Base-by-base conservation (phyloP, 2,797 vertebrate genomes). In the Cirrhinus mrigala region DNA sequence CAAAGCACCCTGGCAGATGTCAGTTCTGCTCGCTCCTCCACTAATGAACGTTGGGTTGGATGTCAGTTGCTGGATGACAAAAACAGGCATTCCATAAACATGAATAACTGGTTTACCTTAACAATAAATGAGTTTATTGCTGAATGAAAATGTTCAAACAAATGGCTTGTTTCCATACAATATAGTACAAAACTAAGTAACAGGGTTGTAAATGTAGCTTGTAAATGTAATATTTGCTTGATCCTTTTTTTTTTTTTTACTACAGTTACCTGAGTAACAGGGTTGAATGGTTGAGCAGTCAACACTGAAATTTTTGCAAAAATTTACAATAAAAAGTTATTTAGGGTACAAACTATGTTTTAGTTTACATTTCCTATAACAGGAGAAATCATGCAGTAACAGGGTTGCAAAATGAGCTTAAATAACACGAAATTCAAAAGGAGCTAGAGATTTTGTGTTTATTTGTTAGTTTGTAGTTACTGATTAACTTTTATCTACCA, bases 1-100 rank as follows among this genome's bases (percentile, higher is more conserved):
- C 85, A 98, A 90, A n/a, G 92, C 95, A 69, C 97, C 97, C 84
- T 98, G 97, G 91, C 97, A 97, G 93, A 98, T 96, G 90, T 97
- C 97, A 0, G 96, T 97, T 68, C 96, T 95, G 1, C 94, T 94
- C 3, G 96, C 97, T 88, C 96, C 96, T 2, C 92, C 92, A 0
- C 93, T 33, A 3, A 97, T 96, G 85, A 98, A 97, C 52, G 92
- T 92, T 11, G 97, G 97, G 24, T 82, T 91, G 29, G 93, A 90
- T 80, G 95, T 96, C 87, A 98, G 91, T 89, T 98, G 96, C 97
- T 98, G 91, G 50, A 18, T 75, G 83, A 88, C 86, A 64, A 89
- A 66, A 29, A 85, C 68, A 77, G 9, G 16, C n/a, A 68, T 68
- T 22, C 16, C 84, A 88, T 10, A 79, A 37, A 68, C 48, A 69